A percentile compares a stretch with the other conserved stretches of the same genome.
These are phyloP conservation scores for Xyliphius kryptos DNA, from an alignment of 2,113 vertebrate genomes.

Conservation along the genomic window DNA sequence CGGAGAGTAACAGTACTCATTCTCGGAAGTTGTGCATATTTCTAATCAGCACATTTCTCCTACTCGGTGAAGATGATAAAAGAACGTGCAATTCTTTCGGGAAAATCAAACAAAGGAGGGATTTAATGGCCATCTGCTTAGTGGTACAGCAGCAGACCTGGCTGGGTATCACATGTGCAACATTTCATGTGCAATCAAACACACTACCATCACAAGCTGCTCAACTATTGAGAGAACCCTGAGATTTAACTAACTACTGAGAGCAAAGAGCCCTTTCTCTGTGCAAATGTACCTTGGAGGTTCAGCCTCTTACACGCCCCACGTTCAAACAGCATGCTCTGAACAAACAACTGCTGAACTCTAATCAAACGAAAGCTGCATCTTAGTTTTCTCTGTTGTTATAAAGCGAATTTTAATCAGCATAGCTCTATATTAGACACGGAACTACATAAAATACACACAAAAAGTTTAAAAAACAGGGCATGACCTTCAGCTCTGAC, in stretches of 20 bases:
- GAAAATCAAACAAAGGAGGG: slow-evolving; percentile 57
- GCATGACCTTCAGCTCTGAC: no score
- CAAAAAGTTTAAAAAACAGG: no score
- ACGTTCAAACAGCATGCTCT: not conserved
- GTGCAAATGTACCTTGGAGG: not conserved
- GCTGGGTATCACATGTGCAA: no score
- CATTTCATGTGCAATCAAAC: slow-evolving; percentile 61
- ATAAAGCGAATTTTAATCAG: no score
- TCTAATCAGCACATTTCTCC: no score
- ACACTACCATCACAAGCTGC: slow-evolving; percentile 37
- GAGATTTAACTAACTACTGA: slow-evolving; percentile 3
- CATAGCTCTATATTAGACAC: no score
- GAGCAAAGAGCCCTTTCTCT: not conserved
- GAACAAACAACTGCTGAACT: no score
- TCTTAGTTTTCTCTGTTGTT: no score
- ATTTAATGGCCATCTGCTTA: slow-evolving; percentile 68
- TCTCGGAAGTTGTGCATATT: slow-evolving; percentile 39
- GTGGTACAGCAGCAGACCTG: slow-evolving; percentile 52
- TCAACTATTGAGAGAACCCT: not conserved
- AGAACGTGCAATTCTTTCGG: slow-evolving; percentile 54
- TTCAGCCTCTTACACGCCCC: not conserved
- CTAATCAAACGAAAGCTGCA: no score
- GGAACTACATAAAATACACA: no score
- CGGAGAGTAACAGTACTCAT: slow-evolving; percentile 11
- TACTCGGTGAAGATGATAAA: slow-evolving; percentile 64